Conservation (phyloP, 2,797 vertebrate species). For the Hypotaenidia philippensis region DNA sequence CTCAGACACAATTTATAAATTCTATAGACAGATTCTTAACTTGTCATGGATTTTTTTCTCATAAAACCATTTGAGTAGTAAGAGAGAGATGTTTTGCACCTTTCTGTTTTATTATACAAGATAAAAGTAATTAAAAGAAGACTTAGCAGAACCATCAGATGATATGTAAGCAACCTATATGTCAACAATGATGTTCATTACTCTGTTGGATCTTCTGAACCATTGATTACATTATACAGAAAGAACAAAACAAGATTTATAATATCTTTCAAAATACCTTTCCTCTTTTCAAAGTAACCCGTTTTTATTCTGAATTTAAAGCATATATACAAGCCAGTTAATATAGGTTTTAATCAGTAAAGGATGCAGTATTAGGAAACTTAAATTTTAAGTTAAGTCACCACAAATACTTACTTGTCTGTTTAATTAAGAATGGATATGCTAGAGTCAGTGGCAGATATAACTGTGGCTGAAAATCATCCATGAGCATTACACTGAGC, state of each 20-base stretch:
- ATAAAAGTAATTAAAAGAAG: not conserved
- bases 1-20: not conserved
- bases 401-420: not conserved
- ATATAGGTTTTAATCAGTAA: not conserved
- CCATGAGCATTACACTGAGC: not conserved
- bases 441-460: not conserved
- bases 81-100: not conserved
- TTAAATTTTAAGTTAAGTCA: not conserved
- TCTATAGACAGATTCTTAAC: not conserved
- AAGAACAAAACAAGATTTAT: not conserved
- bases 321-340: not conserved
- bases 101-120: not conserved
- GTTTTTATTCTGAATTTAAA: not conserved
- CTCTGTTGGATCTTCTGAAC: not conserved
- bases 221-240: not conserved
- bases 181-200: not conserved
- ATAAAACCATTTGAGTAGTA: not conserved
- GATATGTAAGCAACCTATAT: rapidly evolving
- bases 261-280: not conserved
- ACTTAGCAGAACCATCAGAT: not conserved
- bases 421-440: not conserved
- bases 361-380: not conserved
- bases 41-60: not conserved
- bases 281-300: not conserved
- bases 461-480: not conserved